Base-by-base conservation (phyloP, 2,888 invertebrate species). In the Prostheceraeus crozeri region DNA sequence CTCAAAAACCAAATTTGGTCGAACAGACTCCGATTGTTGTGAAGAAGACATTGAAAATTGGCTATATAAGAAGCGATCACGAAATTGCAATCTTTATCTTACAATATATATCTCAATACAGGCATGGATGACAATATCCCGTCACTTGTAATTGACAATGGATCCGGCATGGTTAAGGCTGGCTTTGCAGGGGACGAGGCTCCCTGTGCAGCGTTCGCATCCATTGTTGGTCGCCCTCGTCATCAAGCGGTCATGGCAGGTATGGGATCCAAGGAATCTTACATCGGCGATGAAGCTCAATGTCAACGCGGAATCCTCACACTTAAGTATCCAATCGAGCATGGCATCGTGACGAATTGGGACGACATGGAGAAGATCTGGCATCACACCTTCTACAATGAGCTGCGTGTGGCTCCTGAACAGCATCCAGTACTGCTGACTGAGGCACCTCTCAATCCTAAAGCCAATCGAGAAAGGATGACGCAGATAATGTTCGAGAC, bases 201-300 rank as follows among this genome's bases (percentile, higher is more conserved):
- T n/a, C n/a, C n/a, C n/a, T n/a, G n/a, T n/a, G n/a, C n/a, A n/a
- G n/a, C n/a, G n/a, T n/a, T n/a, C n/a, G n/a, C n/a, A n/a, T n/a
- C n/a, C n/a, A n/a, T n/a, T n/a, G n/a, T n/a, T n/a, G n/a, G n/a
- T n/a, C n/a, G n/a, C n/a, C n/a, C n/a, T n/a, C n/a, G n/a, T n/a
- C n/a, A n/a, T n/a, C n/a, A n/a, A n/a, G n/a, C n/a, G n/a, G 78
- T 80, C 64, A 91, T 90, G 91, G 90, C 91, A 72, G 91, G 90
- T 77, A 91, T 91, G 90, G 90, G 90, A 70, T 90, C 91, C 80
- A 91, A 91, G 80, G 90, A 91, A 81, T 86, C 86, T 67, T 91
- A 91, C 78, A 90, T 91, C 61, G 91, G 90, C 62, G 91, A 91
- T 77, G 91, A 91, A 80, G 91, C 91, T 72, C 90, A 91, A 80